Conservation (phyloP, 2,888 invertebrate genomes). For the Nasonia oneida region DNA sequence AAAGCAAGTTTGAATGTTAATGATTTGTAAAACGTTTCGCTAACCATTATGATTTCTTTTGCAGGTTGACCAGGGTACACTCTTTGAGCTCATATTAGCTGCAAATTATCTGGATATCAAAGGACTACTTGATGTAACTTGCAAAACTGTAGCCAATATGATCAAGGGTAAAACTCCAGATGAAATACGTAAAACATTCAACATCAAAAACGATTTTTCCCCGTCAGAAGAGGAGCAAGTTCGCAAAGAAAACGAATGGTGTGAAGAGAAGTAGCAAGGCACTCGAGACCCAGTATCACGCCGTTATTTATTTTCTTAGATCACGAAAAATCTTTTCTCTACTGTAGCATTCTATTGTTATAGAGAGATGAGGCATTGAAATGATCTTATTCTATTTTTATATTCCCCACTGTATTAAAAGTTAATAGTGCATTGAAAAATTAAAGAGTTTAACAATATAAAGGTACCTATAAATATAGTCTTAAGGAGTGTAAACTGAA, state of each 20-base stretch:
- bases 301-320: conserved; percentile 45
- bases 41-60: conserved; percentile 47
- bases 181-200: conserved; percentile 97
- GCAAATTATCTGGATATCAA: conserved; percentile 98
- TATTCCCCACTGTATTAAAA: conserved; percentile 45
- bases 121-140: conserved; percentile 97
- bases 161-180: conserved; percentile 99
- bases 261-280: conserved; percentile 89
- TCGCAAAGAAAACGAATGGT: conserved; percentile 97
- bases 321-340: conserved; percentile 27
- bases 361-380: conserved; percentile 22
- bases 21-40: not conserved
- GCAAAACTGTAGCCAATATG: conserved; percentile 99
- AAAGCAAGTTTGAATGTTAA: not conserved
- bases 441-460: conserved; percentile 47
- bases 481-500: conserved; percentile 18
- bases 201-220: conserved; percentile 97
- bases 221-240: conserved; percentile 98
- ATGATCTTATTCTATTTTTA: conserved; percentile 50
- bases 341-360: conserved; percentile 12
- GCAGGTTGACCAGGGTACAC: conserved; percentile 94
- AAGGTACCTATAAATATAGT: conserved; percentile 46
- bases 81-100: conserved; percentile 97
- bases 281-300: conserved; percentile 61
- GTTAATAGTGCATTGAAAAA: conserved; percentile 38